phyloP scores from a whole-genome alignment of 2,797 vertebrate species.

The Eulemur mongoz region DNA sequence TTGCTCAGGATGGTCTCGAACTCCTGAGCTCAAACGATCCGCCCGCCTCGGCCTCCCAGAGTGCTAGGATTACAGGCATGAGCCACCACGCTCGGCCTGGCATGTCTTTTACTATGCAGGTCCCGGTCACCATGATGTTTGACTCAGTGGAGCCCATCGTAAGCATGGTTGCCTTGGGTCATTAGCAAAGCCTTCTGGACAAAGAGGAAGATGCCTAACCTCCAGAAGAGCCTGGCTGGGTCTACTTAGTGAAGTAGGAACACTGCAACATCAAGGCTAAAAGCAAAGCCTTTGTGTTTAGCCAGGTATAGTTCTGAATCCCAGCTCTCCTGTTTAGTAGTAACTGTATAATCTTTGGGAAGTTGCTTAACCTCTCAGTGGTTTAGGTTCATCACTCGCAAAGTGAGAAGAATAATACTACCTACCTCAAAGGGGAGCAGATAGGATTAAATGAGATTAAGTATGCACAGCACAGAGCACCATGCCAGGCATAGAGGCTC shows the following conservation, averaged over 20 bases:
- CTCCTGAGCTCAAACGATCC: too few species aligned
- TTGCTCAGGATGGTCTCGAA: too few species aligned
- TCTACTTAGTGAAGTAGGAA: not conserved
- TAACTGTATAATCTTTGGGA: not conserved
- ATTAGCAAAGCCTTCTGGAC: not conserved
- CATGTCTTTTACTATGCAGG: not conserved
- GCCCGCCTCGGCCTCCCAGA: too few species aligned
- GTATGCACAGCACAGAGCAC: not conserved
- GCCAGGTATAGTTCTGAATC: not conserved
- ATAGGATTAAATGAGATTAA: not conserved
- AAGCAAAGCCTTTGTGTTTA: not conserved
- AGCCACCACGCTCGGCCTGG: too few species aligned
- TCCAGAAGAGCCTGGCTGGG: not conserved
- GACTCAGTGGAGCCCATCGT: not conserved
- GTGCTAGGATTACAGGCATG: too few species aligned
- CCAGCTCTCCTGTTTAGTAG: not conserved
- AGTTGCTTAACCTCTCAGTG: not conserved
- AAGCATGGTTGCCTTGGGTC: not conserved
- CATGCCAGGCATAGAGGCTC: not conserved
- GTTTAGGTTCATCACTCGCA: not conserved
- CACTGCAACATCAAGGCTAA: not conserved
- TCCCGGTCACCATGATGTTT: not conserved
- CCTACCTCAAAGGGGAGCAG: not conserved
- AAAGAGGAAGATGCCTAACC: not conserved
- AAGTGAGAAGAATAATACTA: not conserved